Percentiles rank a stretch among this genome's conserved stretches.
Conservation (phyloP, 2,888 invertebrate genomes). For the Watsonalla cultraria region DNA sequence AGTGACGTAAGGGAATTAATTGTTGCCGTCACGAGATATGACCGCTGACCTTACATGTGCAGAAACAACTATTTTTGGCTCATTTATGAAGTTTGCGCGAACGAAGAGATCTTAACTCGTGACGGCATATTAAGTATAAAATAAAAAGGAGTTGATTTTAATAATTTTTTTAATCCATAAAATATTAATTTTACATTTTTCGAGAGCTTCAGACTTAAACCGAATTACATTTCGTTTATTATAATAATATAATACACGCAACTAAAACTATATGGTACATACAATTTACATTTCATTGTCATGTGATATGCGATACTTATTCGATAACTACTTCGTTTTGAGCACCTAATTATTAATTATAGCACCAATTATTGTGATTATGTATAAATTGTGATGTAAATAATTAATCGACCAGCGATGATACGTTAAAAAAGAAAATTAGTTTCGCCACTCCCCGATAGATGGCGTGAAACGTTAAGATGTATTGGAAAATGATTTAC, state of each 20-base stretch:
- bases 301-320: constrained; percentile 62
- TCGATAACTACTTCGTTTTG: constrained; percentile 22
- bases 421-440: not conserved
- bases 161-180: constrained; percentile 51
- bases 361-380: constrained; percentile 46
- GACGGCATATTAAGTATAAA: not conserved
- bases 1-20: no score
- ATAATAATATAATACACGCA: constrained; percentile 47
- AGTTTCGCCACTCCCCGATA: not conserved
- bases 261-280: constrained; percentile 70
- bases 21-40: no score
- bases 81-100: no score
- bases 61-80: no score
- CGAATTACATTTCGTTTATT: constrained; percentile 40
- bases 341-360: constrained; percentile 43
- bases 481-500: no score
- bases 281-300: constrained; percentile 68
- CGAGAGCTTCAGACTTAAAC: constrained; percentile 50
- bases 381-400: constrained; percentile 1
- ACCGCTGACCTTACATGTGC: no score
- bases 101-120: no score
- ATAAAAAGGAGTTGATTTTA: constrained; percentile 23
- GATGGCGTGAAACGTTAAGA: not conserved
- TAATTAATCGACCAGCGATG: constrained; percentile 1
- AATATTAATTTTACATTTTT: constrained; percentile 49